Percentiles rank a stretch among this genome's conserved stretches.
These are phyloP conservation scores for Botia kubotai DNA, from an alignment of 2,797 vertebrate species.

Conservation along the genomic window DNA sequence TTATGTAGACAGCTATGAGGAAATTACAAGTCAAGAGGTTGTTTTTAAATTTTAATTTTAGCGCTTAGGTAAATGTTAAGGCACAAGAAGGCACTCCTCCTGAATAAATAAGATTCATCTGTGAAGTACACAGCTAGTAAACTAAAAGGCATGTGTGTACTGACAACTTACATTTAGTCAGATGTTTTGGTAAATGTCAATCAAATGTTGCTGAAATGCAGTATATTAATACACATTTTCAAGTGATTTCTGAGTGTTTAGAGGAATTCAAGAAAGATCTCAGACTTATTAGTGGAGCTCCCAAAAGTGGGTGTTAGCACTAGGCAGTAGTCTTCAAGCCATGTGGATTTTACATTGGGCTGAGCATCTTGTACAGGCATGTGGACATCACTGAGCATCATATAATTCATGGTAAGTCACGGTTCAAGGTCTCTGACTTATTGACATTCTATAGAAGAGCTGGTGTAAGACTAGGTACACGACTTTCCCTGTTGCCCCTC, in stretches of 20 bases:
- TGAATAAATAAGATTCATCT: constrained; percentile 59
- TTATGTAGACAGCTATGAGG: constrained; percentile 75
- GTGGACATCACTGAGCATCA: not conserved
- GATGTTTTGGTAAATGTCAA: constrained; percentile 60
- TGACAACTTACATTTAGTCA: constrained; percentile 52
- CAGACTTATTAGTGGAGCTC: too few relatives aligned
- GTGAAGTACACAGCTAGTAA: constrained; percentile 63
- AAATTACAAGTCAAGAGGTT: constrained; percentile 74
- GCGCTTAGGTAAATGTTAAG: constrained; percentile 69
- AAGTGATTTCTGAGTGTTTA: not conserved
- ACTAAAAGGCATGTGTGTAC: constrained; percentile 57
- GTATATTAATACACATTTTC: not conserved
- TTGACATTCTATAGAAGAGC: not conserved
- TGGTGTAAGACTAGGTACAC: not conserved
- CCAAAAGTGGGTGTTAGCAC: too few relatives aligned
- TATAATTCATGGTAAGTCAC: not conserved
- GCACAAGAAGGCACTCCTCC: constrained; percentile 51
- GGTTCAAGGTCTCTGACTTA: not conserved
- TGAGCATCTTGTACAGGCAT: not conserved
- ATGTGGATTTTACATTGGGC: too few relatives aligned
- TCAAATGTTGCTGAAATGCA: constrained; percentile 53
- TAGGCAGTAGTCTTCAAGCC: too few relatives aligned
- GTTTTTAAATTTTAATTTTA: constrained; percentile 72
- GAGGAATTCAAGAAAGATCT: not conserved
- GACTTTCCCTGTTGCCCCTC: not conserved